These are phyloP conservation scores for Sporophila hypoxantha DNA, from an alignment of 2,113 vertebrate species.

Conservation along the genomic window DNA sequence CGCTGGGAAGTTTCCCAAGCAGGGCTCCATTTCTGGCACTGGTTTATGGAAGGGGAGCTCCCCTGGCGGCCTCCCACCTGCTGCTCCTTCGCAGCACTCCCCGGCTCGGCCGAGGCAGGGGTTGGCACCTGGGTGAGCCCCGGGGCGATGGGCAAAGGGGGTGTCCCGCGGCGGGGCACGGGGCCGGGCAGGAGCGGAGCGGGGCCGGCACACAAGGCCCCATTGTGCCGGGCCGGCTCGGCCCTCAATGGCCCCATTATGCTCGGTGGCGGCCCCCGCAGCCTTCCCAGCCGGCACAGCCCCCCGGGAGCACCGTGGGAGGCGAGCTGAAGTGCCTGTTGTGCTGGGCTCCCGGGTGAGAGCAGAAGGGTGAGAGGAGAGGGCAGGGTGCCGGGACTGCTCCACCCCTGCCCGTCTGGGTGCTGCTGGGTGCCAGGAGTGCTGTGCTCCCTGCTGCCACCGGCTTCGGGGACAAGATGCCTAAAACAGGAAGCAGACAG, in stretches of 20 bases:
- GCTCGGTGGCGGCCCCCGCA: background rate
- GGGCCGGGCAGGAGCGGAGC: background rate
- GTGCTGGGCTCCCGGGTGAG: background rate
- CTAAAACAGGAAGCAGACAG: background rate
- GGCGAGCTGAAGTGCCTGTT: background rate
- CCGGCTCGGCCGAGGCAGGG: background rate
- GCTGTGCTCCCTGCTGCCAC: background rate
- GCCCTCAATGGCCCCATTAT: constrained; percentile 43
- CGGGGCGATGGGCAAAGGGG: background rate
- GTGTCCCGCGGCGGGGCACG: background rate
- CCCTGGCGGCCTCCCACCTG: background rate
- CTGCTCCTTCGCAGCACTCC: rapidly evolving
- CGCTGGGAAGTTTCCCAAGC: background rate
- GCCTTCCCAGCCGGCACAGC: constrained; percentile 13
- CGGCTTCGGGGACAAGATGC: background rate
- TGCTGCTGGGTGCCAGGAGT: background rate
- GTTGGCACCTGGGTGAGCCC: background rate
- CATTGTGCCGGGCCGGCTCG: background rate
- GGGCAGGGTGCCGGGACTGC: background rate
- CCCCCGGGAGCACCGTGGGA: constrained; percentile 18
- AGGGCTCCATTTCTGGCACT: background rate
- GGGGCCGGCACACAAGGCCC: constrained; percentile 35
- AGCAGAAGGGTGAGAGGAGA: background rate
- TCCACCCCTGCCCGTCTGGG: rapidly evolving
- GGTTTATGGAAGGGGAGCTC: background rate